phyloP scores from a whole-genome alignment of 2,113 vertebrate genomes.

The Grammomys dolichurus region DNA sequence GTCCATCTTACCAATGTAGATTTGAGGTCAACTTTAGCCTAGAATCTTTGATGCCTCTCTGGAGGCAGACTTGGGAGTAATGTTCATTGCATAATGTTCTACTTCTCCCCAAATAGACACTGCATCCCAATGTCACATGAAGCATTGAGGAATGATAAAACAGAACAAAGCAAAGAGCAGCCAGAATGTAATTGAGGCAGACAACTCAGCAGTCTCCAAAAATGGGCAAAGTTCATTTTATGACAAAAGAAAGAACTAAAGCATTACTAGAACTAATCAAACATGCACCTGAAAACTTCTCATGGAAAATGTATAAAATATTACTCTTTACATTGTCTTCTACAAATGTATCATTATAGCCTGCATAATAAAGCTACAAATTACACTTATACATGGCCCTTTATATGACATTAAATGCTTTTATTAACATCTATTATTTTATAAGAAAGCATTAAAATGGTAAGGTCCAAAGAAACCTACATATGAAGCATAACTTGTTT shows the following conservation, averaged over 20 bases:
- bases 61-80: not conserved
- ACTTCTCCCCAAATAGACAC: not conserved
- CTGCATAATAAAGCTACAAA: not conserved
- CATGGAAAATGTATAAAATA: not conserved
- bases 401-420: not conserved
- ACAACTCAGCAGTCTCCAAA: not conserved
- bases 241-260: not conserved
- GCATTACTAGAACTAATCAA: not conserved
- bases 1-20: too few species aligned
- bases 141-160: not conserved
- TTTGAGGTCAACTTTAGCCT: not conserved
- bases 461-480: conserved; percentile 9
- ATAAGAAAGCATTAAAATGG: not conserved
- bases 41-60: not conserved
- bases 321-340: not conserved
- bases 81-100: not conserved
- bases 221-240: not conserved
- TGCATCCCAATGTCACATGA: not conserved
- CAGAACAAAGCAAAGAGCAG: not conserved
- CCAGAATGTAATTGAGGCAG: accelerated
- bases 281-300: not conserved
- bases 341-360: not conserved
- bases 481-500: not conserved
- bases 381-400: not conserved
- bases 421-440: conserved; percentile 1